Conservation (phyloP, 1,140 invertebrate species). For the Venturia canescens region DNA sequence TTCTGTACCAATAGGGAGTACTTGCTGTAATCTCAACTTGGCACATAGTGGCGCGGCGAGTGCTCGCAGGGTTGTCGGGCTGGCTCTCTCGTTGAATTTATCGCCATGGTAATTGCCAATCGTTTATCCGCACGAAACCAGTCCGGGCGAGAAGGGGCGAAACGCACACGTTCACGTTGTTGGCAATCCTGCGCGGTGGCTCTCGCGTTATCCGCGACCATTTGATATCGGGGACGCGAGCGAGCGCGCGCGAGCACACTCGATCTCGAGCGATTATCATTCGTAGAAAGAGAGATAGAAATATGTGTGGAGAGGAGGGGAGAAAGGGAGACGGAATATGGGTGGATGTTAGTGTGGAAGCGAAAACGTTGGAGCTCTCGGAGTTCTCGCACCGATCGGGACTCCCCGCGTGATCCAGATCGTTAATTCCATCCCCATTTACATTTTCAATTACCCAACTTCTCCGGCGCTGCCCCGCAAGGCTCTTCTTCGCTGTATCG, state of each 20-base stretch:
- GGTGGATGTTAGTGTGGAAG: neutral
- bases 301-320: neutral
- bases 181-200: slow-evolving; percentile 14
- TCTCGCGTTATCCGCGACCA: slow-evolving; percentile 48
- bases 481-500: neutral
- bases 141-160: slow-evolving; percentile 50
- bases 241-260: slow-evolving; percentile 36
- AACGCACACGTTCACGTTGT: slow-evolving; percentile 33
- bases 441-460: slow-evolving; percentile 65
- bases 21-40: slow-evolving; percentile 18
- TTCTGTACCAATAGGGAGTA: neutral
- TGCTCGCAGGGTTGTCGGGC: slow-evolving; percentile 20
- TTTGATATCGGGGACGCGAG: slow-evolving; percentile 48
- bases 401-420: slow-evolving; percentile 57
- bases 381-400: slow-evolving; percentile 35
- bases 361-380: slow-evolving; percentile 17
- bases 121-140: slow-evolving; percentile 66
- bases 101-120: slow-evolving; percentile 68
- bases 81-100: slow-evolving; percentile 63
- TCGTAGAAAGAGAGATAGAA: slow-evolving; percentile 19
- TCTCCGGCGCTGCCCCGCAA: neutral
- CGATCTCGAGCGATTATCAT: slow-evolving; percentile 58
- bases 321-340: neutral
- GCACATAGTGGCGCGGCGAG: neutral
- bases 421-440: slow-evolving; percentile 63